phyloP scores from a whole-genome alignment of 2,113 vertebrate genomes.

The Oceanodroma tethys region DNA sequence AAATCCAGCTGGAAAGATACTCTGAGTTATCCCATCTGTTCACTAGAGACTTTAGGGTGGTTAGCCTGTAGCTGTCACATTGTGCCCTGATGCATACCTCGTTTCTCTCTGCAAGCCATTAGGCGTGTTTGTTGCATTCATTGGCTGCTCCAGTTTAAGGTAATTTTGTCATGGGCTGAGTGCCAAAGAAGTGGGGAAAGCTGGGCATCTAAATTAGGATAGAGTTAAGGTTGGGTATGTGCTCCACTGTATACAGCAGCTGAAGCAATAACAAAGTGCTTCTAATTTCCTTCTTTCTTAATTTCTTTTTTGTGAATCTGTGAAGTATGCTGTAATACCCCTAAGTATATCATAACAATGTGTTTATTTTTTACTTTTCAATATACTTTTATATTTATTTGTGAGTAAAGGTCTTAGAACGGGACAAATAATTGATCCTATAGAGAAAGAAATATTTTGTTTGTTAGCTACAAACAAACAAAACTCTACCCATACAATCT shows the following conservation, averaged over 20 bases:
- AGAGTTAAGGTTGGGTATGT: not conserved
- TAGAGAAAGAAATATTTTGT: not conserved
- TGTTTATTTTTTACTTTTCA: not conserved
- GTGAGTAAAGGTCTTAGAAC: not conserved
- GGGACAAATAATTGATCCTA: not conserved
- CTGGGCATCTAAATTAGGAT: not conserved
- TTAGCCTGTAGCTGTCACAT: not conserved
- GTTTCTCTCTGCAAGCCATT: not conserved
- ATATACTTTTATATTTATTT: not conserved
- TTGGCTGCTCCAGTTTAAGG: not conserved
- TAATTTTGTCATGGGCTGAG: not conserved
- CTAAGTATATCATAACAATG: not conserved
- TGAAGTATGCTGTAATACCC: not conserved
- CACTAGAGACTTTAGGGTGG: not conserved
- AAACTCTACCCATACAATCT: not conserved
- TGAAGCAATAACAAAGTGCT: not conserved
- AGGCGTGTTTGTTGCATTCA: not conserved
- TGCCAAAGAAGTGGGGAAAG: not conserved
- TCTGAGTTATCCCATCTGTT: not conserved
- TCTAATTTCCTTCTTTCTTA: not conserved
- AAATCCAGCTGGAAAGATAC: not conserved
- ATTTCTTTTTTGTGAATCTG: not conserved
- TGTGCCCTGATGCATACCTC: not conserved
- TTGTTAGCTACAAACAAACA: not conserved
- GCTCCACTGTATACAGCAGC: not conserved